Conservation (phyloP, 2,888 invertebrate genomes). For the Mesopsocus fuscifrons region DNA sequence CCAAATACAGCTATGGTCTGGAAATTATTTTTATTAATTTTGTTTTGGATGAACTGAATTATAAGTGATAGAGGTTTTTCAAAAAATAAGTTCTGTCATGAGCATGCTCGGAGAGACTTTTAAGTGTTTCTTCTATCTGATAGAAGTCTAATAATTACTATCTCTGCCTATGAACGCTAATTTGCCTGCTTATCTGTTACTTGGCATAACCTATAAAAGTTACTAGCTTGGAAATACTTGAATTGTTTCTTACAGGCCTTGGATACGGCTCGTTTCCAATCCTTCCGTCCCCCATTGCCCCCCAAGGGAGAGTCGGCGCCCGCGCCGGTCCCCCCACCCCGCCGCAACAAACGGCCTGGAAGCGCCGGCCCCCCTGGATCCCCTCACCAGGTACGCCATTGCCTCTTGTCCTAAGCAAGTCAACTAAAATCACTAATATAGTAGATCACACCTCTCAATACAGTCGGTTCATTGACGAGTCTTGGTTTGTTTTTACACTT, state of each 20-base stretch:
- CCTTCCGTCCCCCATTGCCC: conserved; percentile 38
- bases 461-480: not conserved
- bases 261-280: conserved; percentile 11
- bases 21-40: conserved; percentile 7
- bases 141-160: too few species aligned
- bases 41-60: conserved; percentile 7
- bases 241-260: conserved; percentile 13
- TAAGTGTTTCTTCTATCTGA: too few species aligned
- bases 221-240: too few species aligned
- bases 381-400: conserved; percentile 1
- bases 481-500: not conserved
- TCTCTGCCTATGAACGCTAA: too few species aligned
- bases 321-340: conserved; percentile 42
- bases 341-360: conserved; percentile 29
- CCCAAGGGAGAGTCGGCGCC: conserved; percentile 38
- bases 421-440: not conserved
- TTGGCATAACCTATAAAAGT: too few species aligned
- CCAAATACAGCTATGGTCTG: too few species aligned
- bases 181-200: too few species aligned
- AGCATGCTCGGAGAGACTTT: not conserved
- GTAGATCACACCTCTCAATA: not conserved
- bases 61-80: too few species aligned
- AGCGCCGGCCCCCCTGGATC: conserved; percentile 18
- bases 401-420: conserved; percentile 2
- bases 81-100: conserved; percentile 2